phyloP scores from a whole-genome alignment of 2,888 invertebrate species.

The Galerucella calmariensis region DNA sequence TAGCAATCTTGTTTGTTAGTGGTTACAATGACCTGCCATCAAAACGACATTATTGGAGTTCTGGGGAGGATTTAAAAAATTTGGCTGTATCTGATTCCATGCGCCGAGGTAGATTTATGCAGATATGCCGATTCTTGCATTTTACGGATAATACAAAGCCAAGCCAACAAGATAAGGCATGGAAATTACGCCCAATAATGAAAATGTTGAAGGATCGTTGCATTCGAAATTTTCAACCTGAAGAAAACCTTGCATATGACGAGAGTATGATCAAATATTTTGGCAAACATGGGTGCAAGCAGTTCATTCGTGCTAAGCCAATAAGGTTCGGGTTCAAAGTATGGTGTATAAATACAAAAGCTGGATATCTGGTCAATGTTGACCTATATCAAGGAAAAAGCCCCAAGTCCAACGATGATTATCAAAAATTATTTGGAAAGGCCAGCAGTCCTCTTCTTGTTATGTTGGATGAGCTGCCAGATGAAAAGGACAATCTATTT shows the following conservation, averaged over 20 bases:
- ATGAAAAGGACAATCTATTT: no score
- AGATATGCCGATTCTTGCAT: no score
- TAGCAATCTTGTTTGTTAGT: constrained; percentile 4
- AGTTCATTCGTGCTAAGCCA: constrained; percentile 17
- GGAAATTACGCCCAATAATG: no score
- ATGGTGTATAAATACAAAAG: constrained; percentile 16
- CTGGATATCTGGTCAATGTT: no score
- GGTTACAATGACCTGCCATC: constrained; percentile 1
- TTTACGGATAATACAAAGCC: no score
- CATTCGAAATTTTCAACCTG: constrained; percentile 1
- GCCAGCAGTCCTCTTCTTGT: no score
- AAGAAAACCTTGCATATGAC: constrained; percentile 21
- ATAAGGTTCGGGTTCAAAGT: constrained; percentile 27
- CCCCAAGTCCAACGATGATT: no score
- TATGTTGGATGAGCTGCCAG: no score
- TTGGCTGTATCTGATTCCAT: constrained; percentile 1
- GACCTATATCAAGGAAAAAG: no score
- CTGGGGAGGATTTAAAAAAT: constrained; percentile 4
- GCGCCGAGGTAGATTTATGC: no score
- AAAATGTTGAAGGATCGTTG: not conserved
- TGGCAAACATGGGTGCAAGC: constrained; percentile 15
- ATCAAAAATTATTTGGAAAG: no score
- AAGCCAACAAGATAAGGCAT: no score
- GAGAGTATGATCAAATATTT: constrained; percentile 12
- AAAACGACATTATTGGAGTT: constrained; percentile 5